phyloP scores from a whole-genome alignment of 2,797 vertebrate species.

The Esox lucius region DNA sequence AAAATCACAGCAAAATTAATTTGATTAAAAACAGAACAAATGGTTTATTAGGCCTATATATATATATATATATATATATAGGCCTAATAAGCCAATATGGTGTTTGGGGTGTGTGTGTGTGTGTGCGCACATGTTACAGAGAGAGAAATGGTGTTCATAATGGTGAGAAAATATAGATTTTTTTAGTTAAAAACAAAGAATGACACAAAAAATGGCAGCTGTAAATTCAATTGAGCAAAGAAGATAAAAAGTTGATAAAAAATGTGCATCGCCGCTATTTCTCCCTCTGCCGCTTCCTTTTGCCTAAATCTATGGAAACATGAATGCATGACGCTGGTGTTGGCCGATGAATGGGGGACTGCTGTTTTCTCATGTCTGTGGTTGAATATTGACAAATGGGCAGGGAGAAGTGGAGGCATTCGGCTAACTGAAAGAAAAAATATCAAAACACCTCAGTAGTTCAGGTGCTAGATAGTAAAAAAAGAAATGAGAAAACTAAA shows the following conservation, averaged over 20 bases:
- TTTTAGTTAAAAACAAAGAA: background rate
- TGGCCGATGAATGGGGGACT: background rate
- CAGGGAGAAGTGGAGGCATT: background rate
- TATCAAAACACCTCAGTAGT: background rate
- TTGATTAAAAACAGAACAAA: background rate
- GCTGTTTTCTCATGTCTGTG: background rate
- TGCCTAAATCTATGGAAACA: background rate
- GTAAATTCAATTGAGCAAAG: background rate
- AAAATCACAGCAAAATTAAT: background rate
- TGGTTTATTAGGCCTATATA: no score
- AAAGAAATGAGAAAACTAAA: background rate
- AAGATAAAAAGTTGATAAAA: background rate
- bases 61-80: background rate
- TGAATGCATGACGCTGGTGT: slow-evolving; percentile 2
- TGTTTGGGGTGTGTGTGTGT: slow-evolving; percentile 3
- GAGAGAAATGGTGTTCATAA: no score
- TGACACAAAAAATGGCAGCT: background rate
- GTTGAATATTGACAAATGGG: background rate
- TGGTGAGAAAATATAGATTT: background rate
- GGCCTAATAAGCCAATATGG: background rate
- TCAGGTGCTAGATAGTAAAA: background rate
- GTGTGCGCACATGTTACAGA: no score
- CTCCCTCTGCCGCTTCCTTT: background rate
- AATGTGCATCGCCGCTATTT: background rate
- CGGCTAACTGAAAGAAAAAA: background rate